These are phyloP conservation scores for Bovichtus variegatus DNA, from an alignment of 2,797 vertebrate species.

Conservation along the genomic window DNA sequence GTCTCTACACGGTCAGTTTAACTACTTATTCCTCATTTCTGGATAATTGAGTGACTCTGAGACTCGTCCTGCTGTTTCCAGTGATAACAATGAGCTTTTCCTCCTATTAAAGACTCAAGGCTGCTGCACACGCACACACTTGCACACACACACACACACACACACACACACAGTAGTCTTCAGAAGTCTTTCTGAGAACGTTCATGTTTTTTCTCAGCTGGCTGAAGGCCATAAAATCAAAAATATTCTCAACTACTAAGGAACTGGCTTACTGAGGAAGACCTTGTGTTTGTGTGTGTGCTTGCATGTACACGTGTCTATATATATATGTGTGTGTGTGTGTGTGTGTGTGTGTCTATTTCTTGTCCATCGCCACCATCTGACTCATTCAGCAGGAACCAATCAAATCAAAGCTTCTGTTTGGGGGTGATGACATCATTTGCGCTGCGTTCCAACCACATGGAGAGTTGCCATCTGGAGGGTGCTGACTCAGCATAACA, in stretches of 20 bases:
- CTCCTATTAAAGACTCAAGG: slow-evolving; percentile 56
- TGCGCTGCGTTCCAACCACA: slow-evolving; percentile 56
- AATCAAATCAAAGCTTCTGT: slow-evolving; percentile 61
- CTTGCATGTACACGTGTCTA: background rate
- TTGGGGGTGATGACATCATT: slow-evolving; percentile 70
- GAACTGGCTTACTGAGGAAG: slow-evolving; percentile 16
- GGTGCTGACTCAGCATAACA: slow-evolving; percentile 76
- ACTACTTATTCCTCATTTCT: slow-evolving; percentile 22
- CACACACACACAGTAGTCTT: slow-evolving; percentile 4
- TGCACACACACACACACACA: slow-evolving; percentile 1
- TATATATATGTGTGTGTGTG: background rate
- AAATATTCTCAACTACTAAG: slow-evolving; percentile 15
- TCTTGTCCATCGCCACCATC: slow-evolving; percentile 45
- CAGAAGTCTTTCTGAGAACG: too few species aligned
- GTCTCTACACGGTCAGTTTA: background rate
- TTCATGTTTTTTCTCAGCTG: too few species aligned
- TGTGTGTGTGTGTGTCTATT: background rate
- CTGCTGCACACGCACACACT: background rate
- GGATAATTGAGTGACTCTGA: slow-evolving; percentile 25
- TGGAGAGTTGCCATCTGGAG: slow-evolving; percentile 77
- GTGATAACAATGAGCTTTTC: slow-evolving; percentile 65
- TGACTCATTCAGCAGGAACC: slow-evolving; percentile 59
- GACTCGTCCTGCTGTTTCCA: slow-evolving; percentile 39
- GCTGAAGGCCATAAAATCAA: slow-evolving; percentile 7
- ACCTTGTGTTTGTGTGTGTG: slow-evolving; percentile 13